These are phyloP conservation scores for Hemitrygon akajei DNA, from an alignment of 2,797 vertebrate genomes.

Conservation along the genomic window DNA sequence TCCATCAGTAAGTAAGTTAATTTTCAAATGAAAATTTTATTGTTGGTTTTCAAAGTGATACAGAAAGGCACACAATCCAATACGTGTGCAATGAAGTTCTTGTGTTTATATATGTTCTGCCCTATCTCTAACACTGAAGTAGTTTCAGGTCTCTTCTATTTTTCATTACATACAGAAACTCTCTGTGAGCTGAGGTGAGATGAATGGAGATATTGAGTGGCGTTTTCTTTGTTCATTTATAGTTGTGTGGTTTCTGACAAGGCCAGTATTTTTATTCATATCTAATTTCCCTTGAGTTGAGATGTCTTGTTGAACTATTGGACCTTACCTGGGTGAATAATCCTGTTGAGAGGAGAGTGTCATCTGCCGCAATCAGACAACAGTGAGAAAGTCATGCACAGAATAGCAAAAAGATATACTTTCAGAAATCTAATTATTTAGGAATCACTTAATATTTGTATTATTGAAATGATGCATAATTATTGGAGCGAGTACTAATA, in stretches of 20 bases:
- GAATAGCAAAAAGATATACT: not conserved
- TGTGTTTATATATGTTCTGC: not conserved
- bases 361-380: not conserved
- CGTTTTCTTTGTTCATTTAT: not conserved
- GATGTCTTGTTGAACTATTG: too few relatives aligned
- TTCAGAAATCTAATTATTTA: not conserved
- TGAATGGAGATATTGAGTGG: not conserved
- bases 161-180: not conserved
- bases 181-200: not conserved
- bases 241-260: not conserved
- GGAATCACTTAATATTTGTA: not conserved
- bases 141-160: not conserved
- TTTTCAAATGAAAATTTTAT: too few relatives aligned
- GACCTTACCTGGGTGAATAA: too few relatives aligned
- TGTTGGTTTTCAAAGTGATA: too few relatives aligned
- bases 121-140: not conserved
- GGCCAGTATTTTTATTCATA: not conserved
- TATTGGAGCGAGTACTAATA: not conserved
- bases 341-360: not conserved
- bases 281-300: too few relatives aligned
- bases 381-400: not conserved
- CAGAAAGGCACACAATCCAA: too few relatives aligned
- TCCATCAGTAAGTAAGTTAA: too few relatives aligned
- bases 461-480: not conserved
- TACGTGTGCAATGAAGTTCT: too few relatives aligned